Evolutionary conservation across 2,113 vertebrate species (phyloP).

Genomic region (Zonotrichia leucophrys): DNA sequence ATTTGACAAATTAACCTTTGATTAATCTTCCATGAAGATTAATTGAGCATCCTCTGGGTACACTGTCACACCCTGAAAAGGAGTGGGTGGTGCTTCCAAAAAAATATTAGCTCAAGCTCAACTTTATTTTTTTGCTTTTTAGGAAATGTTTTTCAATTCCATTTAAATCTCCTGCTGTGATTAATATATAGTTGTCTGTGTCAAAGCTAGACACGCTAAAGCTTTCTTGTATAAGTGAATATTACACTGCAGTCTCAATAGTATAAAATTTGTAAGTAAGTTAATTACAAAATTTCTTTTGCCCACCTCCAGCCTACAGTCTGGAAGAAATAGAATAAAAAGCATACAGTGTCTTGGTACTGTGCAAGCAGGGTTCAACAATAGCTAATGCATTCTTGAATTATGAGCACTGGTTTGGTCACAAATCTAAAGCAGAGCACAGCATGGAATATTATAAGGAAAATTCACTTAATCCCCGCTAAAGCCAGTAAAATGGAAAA

Average conservation of each 20-base stretch:
- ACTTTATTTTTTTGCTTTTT: neutral
- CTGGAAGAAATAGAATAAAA: neutral
- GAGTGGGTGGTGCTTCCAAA: neutral
- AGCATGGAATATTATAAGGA: neutral
- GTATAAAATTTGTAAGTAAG: neutral
- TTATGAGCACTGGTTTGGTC: neutral
- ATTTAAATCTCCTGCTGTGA: neutral
- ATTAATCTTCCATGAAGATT: neutral
- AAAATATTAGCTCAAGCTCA: neutral
- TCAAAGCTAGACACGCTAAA: neutral
- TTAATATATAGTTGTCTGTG: neutral
- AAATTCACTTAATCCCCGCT: neutral
- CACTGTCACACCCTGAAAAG: neutral
- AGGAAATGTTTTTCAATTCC: neutral
- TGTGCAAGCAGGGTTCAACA: neutral
- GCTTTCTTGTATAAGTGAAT: neutral
- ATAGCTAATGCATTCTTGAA: neutral
- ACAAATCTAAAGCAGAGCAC: neutral
- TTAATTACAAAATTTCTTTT: neutral
- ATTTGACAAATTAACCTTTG: neutral
- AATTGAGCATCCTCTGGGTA: neutral
- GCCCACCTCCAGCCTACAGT: neutral
- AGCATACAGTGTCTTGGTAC: accelerated
- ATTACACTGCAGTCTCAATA: neutral
- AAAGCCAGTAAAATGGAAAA: neutral